A percentile compares a stretch with the other conserved stretches of the same genome.
These are phyloP conservation scores for Temnothorax curvispinosus DNA, from an alignment of 1,140 invertebrate species.

Conservation along the genomic window DNA sequence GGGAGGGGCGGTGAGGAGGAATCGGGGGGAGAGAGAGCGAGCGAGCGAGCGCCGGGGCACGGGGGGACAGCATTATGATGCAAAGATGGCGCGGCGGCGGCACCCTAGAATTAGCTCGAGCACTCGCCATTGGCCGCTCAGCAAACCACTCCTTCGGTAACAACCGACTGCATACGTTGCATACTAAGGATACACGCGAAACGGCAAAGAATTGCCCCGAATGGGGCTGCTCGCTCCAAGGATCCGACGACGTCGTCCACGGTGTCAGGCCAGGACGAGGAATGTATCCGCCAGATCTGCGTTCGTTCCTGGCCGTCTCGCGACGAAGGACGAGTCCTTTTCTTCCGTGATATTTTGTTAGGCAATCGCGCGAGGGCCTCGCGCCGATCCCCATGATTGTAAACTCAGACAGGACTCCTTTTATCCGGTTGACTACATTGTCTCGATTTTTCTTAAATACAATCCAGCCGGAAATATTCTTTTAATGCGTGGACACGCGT, in stretches of 20 bases:
- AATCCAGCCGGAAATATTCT: background rate
- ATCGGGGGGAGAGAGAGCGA: slow-evolving; percentile 21
- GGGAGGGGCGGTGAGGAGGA: slow-evolving; percentile 59
- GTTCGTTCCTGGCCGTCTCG: background rate
- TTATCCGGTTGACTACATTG: slow-evolving; percentile 16
- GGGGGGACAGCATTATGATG: slow-evolving; percentile 85
- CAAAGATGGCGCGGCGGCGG: slow-evolving; percentile 86
- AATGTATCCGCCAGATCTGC: slow-evolving; percentile 10
- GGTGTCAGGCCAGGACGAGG: slow-evolving; percentile 59
- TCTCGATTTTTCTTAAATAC: background rate
- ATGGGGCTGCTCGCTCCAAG: slow-evolving; percentile 54
- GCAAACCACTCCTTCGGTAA: slow-evolving; percentile 86
- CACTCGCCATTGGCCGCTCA: slow-evolving; percentile 85
- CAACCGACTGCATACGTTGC: slow-evolving; percentile 85
- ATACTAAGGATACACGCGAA: slow-evolving; percentile 85
- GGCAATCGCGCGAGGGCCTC: background rate
- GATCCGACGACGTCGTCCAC: slow-evolving; percentile 59
- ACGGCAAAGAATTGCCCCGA: slow-evolving; percentile 80
- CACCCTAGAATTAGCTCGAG: slow-evolving; percentile 86
- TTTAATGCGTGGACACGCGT: background rate
- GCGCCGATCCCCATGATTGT: background rate
- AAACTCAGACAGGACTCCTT: slow-evolving; percentile 7
- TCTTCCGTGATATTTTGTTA: slow-evolving; percentile 1
- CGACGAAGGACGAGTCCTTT: slow-evolving; percentile 31
- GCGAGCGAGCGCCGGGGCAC: slow-evolving; percentile 59